Base-by-base conservation (phyloP, 2,113 vertebrate genomes). In the Anolis sagrei region DNA sequence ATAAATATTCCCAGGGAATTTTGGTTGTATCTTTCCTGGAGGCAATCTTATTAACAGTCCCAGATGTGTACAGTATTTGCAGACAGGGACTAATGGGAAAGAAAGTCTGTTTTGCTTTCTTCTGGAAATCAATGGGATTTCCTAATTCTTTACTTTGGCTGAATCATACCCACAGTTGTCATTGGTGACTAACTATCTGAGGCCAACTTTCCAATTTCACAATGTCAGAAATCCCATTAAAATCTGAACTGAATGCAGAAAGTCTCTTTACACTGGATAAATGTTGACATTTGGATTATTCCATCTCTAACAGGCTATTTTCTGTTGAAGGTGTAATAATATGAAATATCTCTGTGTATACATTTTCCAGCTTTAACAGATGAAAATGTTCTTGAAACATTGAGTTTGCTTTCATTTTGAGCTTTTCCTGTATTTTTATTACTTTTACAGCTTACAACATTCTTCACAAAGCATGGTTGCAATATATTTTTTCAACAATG, bases 331-430 rank as follows among this genome's bases (percentile, higher is more conserved):
- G 23, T 73, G 34, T 39, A 21, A 48, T 13, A 32, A 27, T 64
- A 68, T 23, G 32, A 5, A 68, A 44, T 27, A 48, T 66, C 73
- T 83, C 81, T 84, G 49, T 68, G 76, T 74, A 36, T 92, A n/a
- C 6, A 78, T 89, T 72, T 87, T 32, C 84, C 88, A 91, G 70
- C 76, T 76, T 84, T 86, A 86, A 88, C 90, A 68, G 90, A 91
- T 88, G 84, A 80, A 82, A 93, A 92, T 80, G 90, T 91, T 93
- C 90, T 89, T 89, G 86, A 94, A 91, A 90, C 90, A 90, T 89
- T 86, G 90, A 89, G 86, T 95, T 92, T 93, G 93, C 92, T 93
- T 93, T 82, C 85, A 81, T 77, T n/a, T 93, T 92, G 92, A 94
- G 91, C 78, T 13, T 86, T 87, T 93, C 88, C 88, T 92, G 91